Conservation (phyloP, 2,888 invertebrate species). For the Eupithecia centaureata region DNA sequence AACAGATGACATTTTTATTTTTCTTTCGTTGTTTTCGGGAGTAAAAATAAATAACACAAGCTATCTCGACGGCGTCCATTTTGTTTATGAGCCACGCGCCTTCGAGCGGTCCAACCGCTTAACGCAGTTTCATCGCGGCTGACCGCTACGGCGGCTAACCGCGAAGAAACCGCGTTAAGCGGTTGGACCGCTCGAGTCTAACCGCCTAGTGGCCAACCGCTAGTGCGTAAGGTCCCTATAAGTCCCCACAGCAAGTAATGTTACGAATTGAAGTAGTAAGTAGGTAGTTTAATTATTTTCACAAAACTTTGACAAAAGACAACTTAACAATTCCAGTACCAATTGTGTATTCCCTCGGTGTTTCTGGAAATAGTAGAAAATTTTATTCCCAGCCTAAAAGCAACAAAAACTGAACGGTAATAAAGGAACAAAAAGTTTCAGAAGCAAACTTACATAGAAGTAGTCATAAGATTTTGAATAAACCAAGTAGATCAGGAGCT, state of each 20-base stretch:
- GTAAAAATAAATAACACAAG: too few relatives aligned
- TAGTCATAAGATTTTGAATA: constrained; percentile 18
- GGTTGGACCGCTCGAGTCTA: too few relatives aligned
- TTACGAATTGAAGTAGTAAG: neutral
- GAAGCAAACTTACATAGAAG: constrained; percentile 6
- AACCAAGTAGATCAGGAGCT: neutral
- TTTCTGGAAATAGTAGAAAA: neutral
- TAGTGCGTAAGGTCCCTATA: too few relatives aligned
- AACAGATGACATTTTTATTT: too few relatives aligned
- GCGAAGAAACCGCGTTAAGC: too few relatives aligned
- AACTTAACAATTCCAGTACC: neutral
- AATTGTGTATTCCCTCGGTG: neutral
- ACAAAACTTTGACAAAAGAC: neutral
- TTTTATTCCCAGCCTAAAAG: neutral
- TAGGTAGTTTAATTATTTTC: neutral
- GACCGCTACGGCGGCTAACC: too few relatives aligned
- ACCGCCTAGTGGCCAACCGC: too few relatives aligned
- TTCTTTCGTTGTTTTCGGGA: too few relatives aligned
- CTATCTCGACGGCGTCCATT: too few relatives aligned
- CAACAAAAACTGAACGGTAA: constrained; percentile 6
- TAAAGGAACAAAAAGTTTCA: constrained; percentile 8
- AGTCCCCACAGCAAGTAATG: neutral
- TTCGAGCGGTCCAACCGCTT: too few relatives aligned
- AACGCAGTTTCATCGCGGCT: too few relatives aligned
- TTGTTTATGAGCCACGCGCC: too few relatives aligned